Conservation (phyloP, 2,888 invertebrate genomes). For the Sphaeridia pumilis region DNA sequence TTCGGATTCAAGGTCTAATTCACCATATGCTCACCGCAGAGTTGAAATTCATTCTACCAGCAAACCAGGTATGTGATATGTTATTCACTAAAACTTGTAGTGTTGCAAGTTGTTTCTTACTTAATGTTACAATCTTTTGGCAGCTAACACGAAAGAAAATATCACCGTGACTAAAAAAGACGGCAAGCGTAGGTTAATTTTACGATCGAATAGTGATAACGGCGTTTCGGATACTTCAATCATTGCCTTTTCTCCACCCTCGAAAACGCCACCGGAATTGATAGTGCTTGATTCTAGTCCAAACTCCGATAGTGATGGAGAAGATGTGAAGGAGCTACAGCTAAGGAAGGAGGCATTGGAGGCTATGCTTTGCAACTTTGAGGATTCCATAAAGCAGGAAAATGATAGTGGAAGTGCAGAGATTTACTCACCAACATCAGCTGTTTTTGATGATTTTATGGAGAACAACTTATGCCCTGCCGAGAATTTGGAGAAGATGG, state of each 20-base stretch:
- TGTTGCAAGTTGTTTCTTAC: no score
- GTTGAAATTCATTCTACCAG: no score
- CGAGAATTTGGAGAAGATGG: no score
- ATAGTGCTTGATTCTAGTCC: slow-evolving; percentile 2
- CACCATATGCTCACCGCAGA: not conserved
- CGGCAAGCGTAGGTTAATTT: not conserved
- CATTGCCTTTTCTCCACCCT: slow-evolving; percentile 1
- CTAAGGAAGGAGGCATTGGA: slow-evolving; percentile 8
- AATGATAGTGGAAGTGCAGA: not conserved
- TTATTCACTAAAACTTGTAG: no score
- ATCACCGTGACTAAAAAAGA: not conserved
- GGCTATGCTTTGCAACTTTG: not conserved
- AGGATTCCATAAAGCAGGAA: not conserved
- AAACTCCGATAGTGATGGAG: slow-evolving; percentile 4
- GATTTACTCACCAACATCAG: not conserved
- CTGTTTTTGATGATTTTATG: no score
- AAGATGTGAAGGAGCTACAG: slow-evolving; percentile 10
- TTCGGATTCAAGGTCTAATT: not conserved
- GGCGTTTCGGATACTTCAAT: slow-evolving; percentile 4
- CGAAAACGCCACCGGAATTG: slow-evolving; percentile 7
- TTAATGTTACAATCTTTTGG: not conserved
- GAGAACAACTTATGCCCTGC: no score
- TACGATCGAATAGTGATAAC: not conserved
- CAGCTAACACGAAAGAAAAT: not conserved
- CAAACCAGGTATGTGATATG: no score